Conservation (phyloP, 2,797 vertebrate species). For the Uromys caudimaculatus region DNA sequence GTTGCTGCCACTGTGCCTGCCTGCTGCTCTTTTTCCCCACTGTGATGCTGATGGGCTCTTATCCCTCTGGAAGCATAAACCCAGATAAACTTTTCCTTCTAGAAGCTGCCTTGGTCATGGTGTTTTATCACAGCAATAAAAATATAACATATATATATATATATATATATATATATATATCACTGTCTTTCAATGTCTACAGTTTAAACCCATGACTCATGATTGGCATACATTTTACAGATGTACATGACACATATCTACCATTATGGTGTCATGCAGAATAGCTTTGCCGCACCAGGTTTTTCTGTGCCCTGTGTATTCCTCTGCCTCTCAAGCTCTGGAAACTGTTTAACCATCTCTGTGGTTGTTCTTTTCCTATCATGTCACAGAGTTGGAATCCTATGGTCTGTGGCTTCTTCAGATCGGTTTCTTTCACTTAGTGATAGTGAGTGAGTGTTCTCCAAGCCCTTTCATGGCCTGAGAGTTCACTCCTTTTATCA, state of each 20-base stretch:
- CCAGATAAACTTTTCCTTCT: background rate
- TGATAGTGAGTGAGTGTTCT: background rate
- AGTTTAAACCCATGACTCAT: background rate
- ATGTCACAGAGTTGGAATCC: background rate
- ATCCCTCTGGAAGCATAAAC: too few species aligned
- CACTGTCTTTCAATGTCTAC: background rate
- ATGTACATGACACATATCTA: background rate
- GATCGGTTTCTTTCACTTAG: background rate
- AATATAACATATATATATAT: too few species aligned
- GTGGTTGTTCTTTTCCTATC: background rate
- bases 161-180: too few species aligned
- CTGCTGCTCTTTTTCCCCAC: background rate
- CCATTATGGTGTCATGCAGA: background rate
- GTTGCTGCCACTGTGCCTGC: background rate
- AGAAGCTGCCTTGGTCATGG: background rate
- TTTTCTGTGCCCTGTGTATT: background rate
- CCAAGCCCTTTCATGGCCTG: background rate
- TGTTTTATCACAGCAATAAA: background rate
- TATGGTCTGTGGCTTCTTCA: too few species aligned
- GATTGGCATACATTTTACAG: background rate
- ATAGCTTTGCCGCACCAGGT: background rate
- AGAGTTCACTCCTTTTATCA: background rate
- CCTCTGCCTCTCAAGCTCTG: background rate
- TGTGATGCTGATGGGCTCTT: background rate
- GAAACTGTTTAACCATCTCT: background rate